Base-by-base conservation (phyloP, 1,140 invertebrate genomes). In the Achatina immaculata region DNA sequence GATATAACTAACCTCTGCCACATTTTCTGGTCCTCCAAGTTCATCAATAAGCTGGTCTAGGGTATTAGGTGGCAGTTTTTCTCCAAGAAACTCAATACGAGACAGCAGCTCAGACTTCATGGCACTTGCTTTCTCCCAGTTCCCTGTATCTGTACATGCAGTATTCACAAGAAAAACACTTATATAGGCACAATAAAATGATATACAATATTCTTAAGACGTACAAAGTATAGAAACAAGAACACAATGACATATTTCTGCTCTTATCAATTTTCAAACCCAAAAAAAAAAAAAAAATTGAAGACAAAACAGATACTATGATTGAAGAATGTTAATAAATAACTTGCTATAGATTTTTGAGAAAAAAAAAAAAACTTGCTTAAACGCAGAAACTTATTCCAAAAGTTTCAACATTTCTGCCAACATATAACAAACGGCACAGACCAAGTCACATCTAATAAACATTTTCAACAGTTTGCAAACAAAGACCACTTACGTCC, bases 11-110 rank as follows among this genome's bases (percentile, higher is more conserved):
- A 95, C 94, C 93, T 99, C 98, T 0, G 98, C 98, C 0, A 99
- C 98, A 92, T 97, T 97, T 86, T 98, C 96, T 4, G 97, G 96
- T 0, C 99, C 99, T 45, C 99, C 99, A 4, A 99, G 93, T 88
- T 99, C 96, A 91, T 99, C 98, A 85, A 99, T 99, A 0, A 99
- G 92, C 89, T 99, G 97, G 93, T 99, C 99, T 16, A 99, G 92
- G 0, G 98, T 99, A 91, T 99, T 99, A n/a, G 97, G 95, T 11
- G 99, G 99, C 79, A 99, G 92, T 55, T 94, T 93, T 2, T 96
- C 94, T 28, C 98, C 98, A 0, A 99, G 92, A 66, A 93, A 92
- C 88, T 99, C 97, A 51, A 99, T 95, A 88, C 95, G 94, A 0
- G 93, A 92, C 69, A 99, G 90, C 38, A 99, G 92, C 84, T 98